Percentiles rank a stretch among this genome's conserved stretches.
These are phyloP conservation scores for Phaonia tiefii DNA, from an alignment of 2,888 invertebrate species.

Conservation along the genomic window DNA sequence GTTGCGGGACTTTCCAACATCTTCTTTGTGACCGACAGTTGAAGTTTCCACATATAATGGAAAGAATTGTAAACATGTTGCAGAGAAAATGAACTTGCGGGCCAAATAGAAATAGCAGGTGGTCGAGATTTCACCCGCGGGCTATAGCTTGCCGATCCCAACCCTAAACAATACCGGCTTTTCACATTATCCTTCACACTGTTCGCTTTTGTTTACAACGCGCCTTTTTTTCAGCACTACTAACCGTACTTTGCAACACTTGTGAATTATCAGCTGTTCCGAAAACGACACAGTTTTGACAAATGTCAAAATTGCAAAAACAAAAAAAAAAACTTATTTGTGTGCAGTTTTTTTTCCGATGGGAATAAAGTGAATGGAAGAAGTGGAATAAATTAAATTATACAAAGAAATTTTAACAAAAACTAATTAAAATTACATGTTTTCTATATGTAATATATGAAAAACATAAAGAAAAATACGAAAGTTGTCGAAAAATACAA, in stretches of 20 bases:
- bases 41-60: no score
- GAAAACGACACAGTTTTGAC: not conserved
- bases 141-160: no score
- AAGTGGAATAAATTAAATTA: not conserved
- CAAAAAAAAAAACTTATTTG: constrained; percentile 34
- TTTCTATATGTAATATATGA: no score
- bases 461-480: not conserved
- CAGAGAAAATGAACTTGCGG: no score
- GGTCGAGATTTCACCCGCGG: no score
- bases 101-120: no score
- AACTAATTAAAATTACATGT: not conserved
- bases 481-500: not conserved
- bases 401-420: constrained; percentile 4
- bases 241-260: no score
- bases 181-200: not conserved
- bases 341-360: constrained; percentile 16
- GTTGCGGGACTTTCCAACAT: no score
- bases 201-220: constrained; percentile 37
- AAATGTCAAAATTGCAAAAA: constrained; percentile 66
- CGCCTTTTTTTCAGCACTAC: no score
- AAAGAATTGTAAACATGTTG: no score
- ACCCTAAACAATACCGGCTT: constrained; percentile 4
- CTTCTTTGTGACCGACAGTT: no score
- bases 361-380: constrained; percentile 37
- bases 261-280: constrained; percentile 4